phyloP scores from a whole-genome alignment of 2,113 vertebrate species.

The Equus przewalskii region DNA sequence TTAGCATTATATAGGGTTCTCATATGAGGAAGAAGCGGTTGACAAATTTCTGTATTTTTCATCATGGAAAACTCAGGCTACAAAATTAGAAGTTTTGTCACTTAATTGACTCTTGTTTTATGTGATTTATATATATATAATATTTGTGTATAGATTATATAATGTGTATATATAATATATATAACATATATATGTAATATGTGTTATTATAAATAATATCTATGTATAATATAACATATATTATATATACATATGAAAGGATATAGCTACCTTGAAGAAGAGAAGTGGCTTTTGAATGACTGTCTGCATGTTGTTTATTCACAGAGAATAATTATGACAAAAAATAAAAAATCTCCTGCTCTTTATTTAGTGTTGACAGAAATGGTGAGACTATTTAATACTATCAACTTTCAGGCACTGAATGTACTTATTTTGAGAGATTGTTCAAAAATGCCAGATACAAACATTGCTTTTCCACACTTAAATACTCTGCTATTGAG shows the following conservation, averaged over 20 bases:
- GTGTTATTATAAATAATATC: too few species aligned
- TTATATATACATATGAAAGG: background rate
- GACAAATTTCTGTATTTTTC: background rate
- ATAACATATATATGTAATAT: too few species aligned
- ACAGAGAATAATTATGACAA: background rate
- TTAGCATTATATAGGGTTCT: background rate
- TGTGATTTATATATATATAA: background rate
- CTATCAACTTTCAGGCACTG: background rate
- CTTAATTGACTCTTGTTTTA: background rate
- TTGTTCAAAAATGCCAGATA: conserved; percentile 16
- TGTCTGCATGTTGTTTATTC: background rate
- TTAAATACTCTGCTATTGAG: background rate
- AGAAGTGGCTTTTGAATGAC: background rate
- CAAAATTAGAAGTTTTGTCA: background rate
- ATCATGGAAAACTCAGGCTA: background rate
- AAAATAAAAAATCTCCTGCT: background rate
- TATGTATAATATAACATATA: too few species aligned
- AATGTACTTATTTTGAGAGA: conserved; percentile 12
- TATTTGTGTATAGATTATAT: too few species aligned
- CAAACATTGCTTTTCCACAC: background rate
- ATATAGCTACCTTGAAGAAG: background rate
- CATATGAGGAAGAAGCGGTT: background rate
- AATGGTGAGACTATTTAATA: background rate
- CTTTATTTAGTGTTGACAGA: background rate
- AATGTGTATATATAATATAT: too few species aligned